Conservation (phyloP, 2,888 invertebrate genomes). For the Corbicula japonica region DNA sequence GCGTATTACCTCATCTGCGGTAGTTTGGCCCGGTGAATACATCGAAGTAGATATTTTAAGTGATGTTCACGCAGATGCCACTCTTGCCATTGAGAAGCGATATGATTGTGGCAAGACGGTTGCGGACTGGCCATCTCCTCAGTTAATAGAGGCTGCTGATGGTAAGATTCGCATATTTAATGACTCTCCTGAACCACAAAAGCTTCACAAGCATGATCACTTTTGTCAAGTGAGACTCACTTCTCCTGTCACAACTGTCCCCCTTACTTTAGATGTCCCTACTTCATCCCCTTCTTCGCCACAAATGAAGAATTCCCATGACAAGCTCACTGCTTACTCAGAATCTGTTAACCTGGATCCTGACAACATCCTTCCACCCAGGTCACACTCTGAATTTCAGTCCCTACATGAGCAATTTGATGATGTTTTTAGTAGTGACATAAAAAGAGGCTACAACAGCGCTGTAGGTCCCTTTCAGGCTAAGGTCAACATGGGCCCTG, state of each 20-base stretch:
- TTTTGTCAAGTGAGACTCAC: conserved; percentile 19
- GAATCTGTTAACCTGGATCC: conserved; percentile 39
- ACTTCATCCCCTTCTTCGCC: neutral
- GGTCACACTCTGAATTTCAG: conserved; percentile 21
- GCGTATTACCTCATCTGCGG: neutral
- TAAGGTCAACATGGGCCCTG: conserved; percentile 71
- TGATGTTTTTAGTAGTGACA: conserved; percentile 56
- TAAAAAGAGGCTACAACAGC: conserved; percentile 67
- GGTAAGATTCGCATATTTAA: conserved; percentile 28
- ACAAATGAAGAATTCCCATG: no score
- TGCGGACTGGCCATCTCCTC: conserved; percentile 6
- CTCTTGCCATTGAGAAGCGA: neutral
- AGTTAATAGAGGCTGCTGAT: conserved; percentile 35
- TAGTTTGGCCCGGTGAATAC: conserved; percentile 42
- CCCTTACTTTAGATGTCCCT: neutral
- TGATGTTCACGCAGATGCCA: conserved; percentile 24
- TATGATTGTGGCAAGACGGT: no score
- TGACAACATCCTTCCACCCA: conserved; percentile 23
- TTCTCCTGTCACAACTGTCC: no score
- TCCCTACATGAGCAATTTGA: conserved; percentile 39
- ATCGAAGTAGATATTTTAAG: conserved; percentile 27
- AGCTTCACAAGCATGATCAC: conserved; percentile 30
- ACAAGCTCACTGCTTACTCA: neutral
- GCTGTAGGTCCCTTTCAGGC: conserved; percentile 66
- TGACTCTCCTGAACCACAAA: conserved; percentile 38